Evolutionary conservation across 1,140 invertebrate genomes (phyloP), one percentile per base, ranked within the genome.

Genomic region (Drosophila subobscura): DNA sequence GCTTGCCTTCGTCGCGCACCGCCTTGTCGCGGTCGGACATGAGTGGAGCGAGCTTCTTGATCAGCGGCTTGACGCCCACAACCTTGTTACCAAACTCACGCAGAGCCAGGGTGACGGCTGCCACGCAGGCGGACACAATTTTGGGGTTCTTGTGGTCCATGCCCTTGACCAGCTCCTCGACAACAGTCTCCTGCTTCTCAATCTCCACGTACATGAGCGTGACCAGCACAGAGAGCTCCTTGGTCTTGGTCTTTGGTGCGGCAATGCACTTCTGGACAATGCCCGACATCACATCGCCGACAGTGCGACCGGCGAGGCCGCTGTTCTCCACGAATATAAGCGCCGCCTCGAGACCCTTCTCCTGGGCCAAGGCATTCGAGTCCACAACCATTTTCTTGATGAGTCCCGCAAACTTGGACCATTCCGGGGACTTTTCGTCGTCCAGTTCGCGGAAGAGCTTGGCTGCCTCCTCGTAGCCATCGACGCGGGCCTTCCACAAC

Each of bases 111-210:
- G 95, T 96, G 5, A 97, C 89, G 14, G 95, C 94, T 12, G 94
- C 92, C n/a, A 98, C 94, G 91, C 96, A 98, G 0, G 95, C 97
- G 3, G 96, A 92, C 4, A 98, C 96, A 70, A 98, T 97, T 93
- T 99, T 99, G 0, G 98, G 98, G 92, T 98, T 98, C 92, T 99
- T 99, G 60, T 96, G 95, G 74, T 98, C 97, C 90, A 98, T 95
- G 25, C 98, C 98, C 93, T 98, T 98, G 3, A 98, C 92, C 5
- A 99, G 92, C 92, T 98, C 97, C 85, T 99, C 98, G 91, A 96
- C 93, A 1, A 98, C 97, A 41, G 94, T 91, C 77, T 99, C 98
- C 68, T 97, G 95, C 92, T 98, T 99, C 90, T 99, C 98, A 77
- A 98, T 97, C 93, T 99, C 98, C 78, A 99, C 94, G 90, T 96